These are phyloP conservation scores for Gymnocypris eckloni DNA, from an alignment of 2,797 vertebrate genomes.

Conservation along the genomic window DNA sequence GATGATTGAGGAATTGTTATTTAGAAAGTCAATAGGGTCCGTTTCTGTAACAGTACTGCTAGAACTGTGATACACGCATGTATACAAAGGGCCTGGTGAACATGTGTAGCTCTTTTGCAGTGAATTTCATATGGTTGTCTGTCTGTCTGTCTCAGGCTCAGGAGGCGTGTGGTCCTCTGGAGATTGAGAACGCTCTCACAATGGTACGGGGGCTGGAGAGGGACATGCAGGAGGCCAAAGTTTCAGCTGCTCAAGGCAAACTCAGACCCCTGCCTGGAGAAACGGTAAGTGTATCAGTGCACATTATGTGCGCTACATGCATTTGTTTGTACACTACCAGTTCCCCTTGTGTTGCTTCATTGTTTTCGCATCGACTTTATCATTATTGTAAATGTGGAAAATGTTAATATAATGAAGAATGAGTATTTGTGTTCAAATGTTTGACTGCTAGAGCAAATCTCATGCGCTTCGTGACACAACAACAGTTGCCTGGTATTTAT, in stretches of 20 bases:
- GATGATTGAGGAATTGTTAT: background rate
- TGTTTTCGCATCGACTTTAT: background rate
- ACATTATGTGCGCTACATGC: background rate
- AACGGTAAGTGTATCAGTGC: constrained; percentile 77
- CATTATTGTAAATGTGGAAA: background rate
- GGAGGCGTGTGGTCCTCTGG: constrained; percentile 93
- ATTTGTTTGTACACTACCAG: background rate
- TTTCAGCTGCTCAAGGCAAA: constrained; percentile 88
- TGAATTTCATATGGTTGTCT: background rate
- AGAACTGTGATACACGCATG: background rate
- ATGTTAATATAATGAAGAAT: background rate
- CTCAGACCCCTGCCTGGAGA: constrained; percentile 94
- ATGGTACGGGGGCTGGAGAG: constrained; percentile 90
- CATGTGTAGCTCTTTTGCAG: background rate
- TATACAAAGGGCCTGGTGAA: background rate
- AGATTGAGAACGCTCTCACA: constrained; percentile 93
- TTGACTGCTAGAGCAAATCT: background rate
- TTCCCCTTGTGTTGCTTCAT: background rate
- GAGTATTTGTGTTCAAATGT: background rate
- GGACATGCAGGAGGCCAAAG: constrained; percentile 91
- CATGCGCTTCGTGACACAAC: background rate
- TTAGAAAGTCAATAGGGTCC: background rate
- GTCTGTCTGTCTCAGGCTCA: constrained; percentile 83
- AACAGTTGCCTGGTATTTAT: background rate
- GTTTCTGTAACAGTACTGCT: background rate